Base-by-base conservation (phyloP, 1,140 invertebrate species). In the Scylla paramamosain region DNA sequence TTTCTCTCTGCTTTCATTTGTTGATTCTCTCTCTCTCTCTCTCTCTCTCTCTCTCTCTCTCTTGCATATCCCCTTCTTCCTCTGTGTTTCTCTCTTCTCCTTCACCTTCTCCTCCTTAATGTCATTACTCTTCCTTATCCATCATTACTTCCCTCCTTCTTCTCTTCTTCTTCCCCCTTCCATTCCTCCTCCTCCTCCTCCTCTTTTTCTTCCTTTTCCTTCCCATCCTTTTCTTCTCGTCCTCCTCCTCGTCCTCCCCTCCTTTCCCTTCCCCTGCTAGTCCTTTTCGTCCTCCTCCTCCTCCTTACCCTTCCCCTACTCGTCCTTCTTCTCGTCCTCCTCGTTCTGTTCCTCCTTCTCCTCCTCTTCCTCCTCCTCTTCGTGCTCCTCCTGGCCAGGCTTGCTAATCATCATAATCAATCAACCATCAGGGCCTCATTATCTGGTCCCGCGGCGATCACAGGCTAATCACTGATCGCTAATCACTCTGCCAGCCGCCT, bases 321-420 rank as follows among this genome's bases (percentile, higher is more conserved):
- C 29, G 10, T 87, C 84, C 3, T 7, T 87, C 28, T 87, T 28
- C 3, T 7, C 4, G 32, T 87, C 28, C 29, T 28, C 29, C 20
- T 86, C 84, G 46, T 14, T 91, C 45, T 48, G n/a, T 92, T 52
- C n/a, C 52, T 52, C n/a, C 67, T 52, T 31, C 28, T 92, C 48
- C n/a, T 52, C 28, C 59, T 77, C 59, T 77, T 52, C n/a, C 28
- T 92, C 91, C 28, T 52, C 67, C 59, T 31, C 91, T 31, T n/a
- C 29, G 10, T 67, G 4, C 14, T 77, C 28, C 8, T 89, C 46
- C 45, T n/a, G 39, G 32, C 39, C 39, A 28, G 32, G 48, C 89
- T 31, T 32, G 90, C 67, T 91, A 91, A 91, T 91, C 90, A 91
- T 77, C 90, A 91, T 91, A 91, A 91, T 39, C 67, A 91, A 91